Evolutionary conservation across 2,113 vertebrate genomes (phyloP), one percentile per base, ranked within the genome.

Genomic region (Colossoma macropomum): DNA sequence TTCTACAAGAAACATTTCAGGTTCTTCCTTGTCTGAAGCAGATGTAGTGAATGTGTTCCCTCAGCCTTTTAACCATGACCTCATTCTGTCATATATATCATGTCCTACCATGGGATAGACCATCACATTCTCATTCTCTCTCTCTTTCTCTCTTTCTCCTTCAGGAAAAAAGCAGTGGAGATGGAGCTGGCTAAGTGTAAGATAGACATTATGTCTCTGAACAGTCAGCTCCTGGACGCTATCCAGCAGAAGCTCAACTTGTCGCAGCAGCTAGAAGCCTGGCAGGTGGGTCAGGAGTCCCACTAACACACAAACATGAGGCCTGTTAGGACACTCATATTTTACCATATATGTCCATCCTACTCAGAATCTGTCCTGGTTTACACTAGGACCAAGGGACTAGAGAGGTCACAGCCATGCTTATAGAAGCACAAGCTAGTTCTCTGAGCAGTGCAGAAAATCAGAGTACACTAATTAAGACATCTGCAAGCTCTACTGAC

Each of bases 181-280:
- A 95, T 98, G 94, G 98, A 99, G 89, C 92, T 99, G 75, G 94
- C 96, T 85, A 99, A 98, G 88, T 98, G 97, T 94, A 98, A 96
- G 92, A 96, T 97, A 23, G 97, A 99, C 92, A 96, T 99, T 94
- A 97, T 98, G 96, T 97, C 97, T 91, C 94, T 99, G 82, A 99
- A 98, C 85, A 97, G 96, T 92, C 97, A 99, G 87, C 93, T 99
- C 75, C 91, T 99, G 91, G 97, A 99, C 0, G 97, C 97, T 90
- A 99, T 99, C 92, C 97, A 99, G 92, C 98, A 99, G 94, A 99
- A 99, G 87, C 95, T 99, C 89, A 98, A 96, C 91, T 94, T 99
- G 90, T 99, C 98, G 0, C 98, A 99, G 93, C 98, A 99, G 95
- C 96, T 99, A 87, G 98, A 99, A 95, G 98, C 98, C 77, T 99